These are phyloP conservation scores for Neria commutata DNA, from an alignment of 2,888 invertebrate species.

Conservation along the genomic window DNA sequence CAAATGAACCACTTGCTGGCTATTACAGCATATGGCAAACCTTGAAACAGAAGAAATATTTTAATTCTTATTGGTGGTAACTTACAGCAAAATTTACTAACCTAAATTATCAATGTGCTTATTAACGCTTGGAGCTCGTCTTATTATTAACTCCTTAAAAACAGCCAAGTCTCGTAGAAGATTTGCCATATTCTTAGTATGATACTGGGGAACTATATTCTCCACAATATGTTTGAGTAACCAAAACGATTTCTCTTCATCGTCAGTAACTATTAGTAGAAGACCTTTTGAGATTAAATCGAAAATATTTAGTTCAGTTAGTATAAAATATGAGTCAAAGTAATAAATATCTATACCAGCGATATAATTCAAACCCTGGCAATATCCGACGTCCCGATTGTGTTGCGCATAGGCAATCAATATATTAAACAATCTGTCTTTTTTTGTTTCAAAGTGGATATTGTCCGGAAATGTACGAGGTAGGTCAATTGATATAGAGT, in stretches of 20 bases:
- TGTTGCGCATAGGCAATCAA: constrained; percentile 88
- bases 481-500: constrained; percentile 85
- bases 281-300: constrained; percentile 65
- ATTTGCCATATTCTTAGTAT: constrained; percentile 88
- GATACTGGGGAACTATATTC: constrained; percentile 86
- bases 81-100: constrained; percentile 49
- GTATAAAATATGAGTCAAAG: neutral
- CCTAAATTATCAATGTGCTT: constrained; percentile 79
- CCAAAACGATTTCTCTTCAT: constrained; percentile 93
- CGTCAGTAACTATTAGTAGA: constrained; percentile 82
- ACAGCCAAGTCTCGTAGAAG: constrained; percentile 89
- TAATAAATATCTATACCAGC: constrained; percentile 65
- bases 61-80: too few species aligned
- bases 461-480: constrained; percentile 96
- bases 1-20: constrained; percentile 97
- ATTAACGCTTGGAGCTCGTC: constrained; percentile 81
- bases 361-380: constrained; percentile 94
- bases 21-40: constrained; percentile 88
- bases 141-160: constrained; percentile 82
- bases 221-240: constrained; percentile 87
- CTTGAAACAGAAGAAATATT: too few species aligned
- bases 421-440: constrained; percentile 80
- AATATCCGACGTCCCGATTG: constrained; percentile 87
- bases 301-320: neutral
- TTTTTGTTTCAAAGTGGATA: constrained; percentile 80